These are phyloP conservation scores for Saturnia pavonia DNA, from an alignment of 2,888 invertebrate genomes.

Conservation along the genomic window DNA sequence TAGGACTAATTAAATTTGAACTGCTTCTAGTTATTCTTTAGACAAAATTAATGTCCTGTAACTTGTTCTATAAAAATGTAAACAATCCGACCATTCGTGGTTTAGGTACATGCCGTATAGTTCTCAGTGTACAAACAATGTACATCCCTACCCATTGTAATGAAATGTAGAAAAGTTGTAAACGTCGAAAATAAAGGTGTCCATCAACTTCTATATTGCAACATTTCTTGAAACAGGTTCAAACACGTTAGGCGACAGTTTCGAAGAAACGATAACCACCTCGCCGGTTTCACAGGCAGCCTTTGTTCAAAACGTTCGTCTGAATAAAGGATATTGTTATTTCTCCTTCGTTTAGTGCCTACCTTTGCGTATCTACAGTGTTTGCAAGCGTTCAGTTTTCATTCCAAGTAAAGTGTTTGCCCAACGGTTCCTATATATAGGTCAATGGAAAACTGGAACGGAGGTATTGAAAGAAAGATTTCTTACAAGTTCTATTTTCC, in stretches of 20 bases:
- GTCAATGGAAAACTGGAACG: conserved; percentile 39
- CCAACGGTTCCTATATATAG: conserved; percentile 46
- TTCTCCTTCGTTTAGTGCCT: conserved; percentile 48
- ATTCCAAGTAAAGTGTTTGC: conserved; percentile 45
- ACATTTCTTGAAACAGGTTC: conserved; percentile 44
- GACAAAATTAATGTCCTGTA: not conserved
- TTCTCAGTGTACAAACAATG: not conserved
- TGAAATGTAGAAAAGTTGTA: not conserved
- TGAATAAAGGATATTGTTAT: conserved; percentile 54
- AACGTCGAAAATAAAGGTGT: not conserved
- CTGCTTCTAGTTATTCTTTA: no score
- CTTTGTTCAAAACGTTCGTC: conserved; percentile 31
- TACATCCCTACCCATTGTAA: not conserved
- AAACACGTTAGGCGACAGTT: conserved; percentile 44
- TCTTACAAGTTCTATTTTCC: conserved; percentile 29
- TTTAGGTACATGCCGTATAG: not conserved
- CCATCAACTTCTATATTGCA: conserved; percentile 27
- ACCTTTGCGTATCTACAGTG: conserved; percentile 46
- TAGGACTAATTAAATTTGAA: no score
- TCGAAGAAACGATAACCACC: conserved; percentile 43
- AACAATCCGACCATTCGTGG: not conserved
- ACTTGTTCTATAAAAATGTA: not conserved
- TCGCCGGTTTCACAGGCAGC: conserved; percentile 25
- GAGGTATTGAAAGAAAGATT: conserved; percentile 29
- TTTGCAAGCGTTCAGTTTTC: conserved; percentile 47